Evolutionary conservation across 2,888 invertebrate genomes (phyloP), one percentile per base, ranked within the genome.

Genomic region (Rhaphigaster nebulosa): DNA sequence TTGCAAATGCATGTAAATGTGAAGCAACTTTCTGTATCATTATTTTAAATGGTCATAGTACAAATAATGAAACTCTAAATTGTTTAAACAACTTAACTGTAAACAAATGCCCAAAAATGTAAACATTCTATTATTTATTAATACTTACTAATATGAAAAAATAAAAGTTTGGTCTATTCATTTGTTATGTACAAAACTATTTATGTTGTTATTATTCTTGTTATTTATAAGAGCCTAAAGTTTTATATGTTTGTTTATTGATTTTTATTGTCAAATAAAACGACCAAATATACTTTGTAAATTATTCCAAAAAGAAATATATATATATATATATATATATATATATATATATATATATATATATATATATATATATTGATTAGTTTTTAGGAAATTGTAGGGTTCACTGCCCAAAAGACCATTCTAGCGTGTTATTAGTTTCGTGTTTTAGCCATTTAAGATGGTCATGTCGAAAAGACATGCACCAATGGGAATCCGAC

Each of bases 401-500:
- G 70, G 70, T 76, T 20, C 34, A 76, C 20, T 76, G 38, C 84
- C 84, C 41, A n/a, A 84, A 84, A 84, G 84, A 50, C 84, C 84
- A 50, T 41, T 84, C 45, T 84, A 45, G 45, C 84, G 84, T 50
- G 84, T 41, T 50, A 50, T 84, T 84, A 84, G 84, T 84, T 84
- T 6, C 45, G 45, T 84, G 84, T 84, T 84, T 50, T 84, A 45
- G 41, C 84, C 41, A 84, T 84, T 41, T 84, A 41, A 45, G 84
- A 84, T 50, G 84, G 84, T 50, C 84, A 20, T 45, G 45, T 41
- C 84, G 0, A 45, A 26, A 50, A n/a, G 45, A 23, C 84, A 84
- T 26, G 84, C 6, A 70, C 76, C 89, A n/a, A 45, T 50, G 76
- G 76, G 89, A 89, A 89, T 89, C 38, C 89, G 89, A 76, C 89